Evolutionary conservation across 2,888 invertebrate genomes (phyloP).

Genomic region (Rhingia campestris): DNA sequence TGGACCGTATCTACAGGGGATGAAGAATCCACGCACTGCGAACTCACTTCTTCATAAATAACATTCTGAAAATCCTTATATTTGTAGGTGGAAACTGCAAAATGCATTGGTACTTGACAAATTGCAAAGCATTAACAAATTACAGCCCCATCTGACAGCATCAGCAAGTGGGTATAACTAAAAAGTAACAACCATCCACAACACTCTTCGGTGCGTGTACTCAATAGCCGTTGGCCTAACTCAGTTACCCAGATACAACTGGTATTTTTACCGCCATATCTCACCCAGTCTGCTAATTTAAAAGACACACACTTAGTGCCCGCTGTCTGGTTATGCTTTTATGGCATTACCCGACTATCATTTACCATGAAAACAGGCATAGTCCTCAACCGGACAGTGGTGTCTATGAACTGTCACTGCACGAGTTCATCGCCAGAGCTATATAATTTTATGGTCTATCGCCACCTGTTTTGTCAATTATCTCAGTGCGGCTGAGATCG

Average conservation of each 20-base stretch:
- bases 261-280: conserved; percentile 69
- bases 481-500: conserved; percentile 42
- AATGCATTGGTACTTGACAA: background rate
- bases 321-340: conserved; percentile 63
- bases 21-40: too few relatives aligned
- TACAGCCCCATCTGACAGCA: conserved; percentile 3
- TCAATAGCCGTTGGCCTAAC: conserved; percentile 66
- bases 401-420: conserved; percentile 70
- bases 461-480: conserved; percentile 57
- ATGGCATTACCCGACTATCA: conserved; percentile 55
- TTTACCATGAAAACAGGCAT: conserved; percentile 60
- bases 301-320: conserved; percentile 53
- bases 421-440: conserved; percentile 48
- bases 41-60: too few relatives aligned
- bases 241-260: conserved; percentile 73
- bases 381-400: conserved; percentile 50
- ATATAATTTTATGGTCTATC: conserved; percentile 1
- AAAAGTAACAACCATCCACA: conserved; percentile 45
- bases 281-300: conserved; percentile 70
- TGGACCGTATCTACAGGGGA: too few relatives aligned
- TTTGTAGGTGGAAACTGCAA: background rate
- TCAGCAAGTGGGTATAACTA: conserved; percentile 43
- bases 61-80: background rate
- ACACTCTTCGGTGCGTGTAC: conserved; percentile 21
- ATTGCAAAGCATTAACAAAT: background rate